A percentile compares a stretch with the other conserved stretches of the same genome.
These are phyloP conservation scores for Rhingia rostrata DNA, from an alignment of 2,888 invertebrate species.

Conservation along the genomic window DNA sequence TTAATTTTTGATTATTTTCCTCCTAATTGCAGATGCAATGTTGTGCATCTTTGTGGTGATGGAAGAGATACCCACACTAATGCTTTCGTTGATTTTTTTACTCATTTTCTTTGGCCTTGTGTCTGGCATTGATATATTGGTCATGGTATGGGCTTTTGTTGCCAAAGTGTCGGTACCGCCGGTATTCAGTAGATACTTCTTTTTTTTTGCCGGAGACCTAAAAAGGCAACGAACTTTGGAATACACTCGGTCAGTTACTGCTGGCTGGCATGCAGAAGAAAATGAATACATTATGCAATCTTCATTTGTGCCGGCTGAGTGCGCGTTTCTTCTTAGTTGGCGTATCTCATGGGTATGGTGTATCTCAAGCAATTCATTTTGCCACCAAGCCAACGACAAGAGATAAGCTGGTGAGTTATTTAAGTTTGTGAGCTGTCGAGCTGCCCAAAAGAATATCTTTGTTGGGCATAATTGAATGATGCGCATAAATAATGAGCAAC, in stretches of 20 bases:
- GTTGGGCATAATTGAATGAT: conserved; percentile 42
- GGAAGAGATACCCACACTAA: conserved; percentile 39
- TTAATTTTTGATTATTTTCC: conserved; percentile 47
- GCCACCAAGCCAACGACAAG: conserved; percentile 1
- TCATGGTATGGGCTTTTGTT: conserved; percentile 69
- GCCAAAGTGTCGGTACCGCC: conserved; percentile 47
- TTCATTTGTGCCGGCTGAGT: conserved; percentile 61
- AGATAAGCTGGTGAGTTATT: conserved; percentile 26
- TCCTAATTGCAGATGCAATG: conserved; percentile 67
- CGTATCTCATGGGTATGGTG: not conserved
- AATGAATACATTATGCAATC: conserved; percentile 65
- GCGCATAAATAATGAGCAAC: conserved; percentile 22
- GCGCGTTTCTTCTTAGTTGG: conserved; percentile 27
- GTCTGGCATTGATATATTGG: conserved; percentile 74
- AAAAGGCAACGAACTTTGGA: conserved; percentile 62
- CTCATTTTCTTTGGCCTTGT: conserved; percentile 34
- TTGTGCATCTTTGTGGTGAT: conserved; percentile 9
- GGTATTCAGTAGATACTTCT: not conserved
- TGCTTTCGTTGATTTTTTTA: conserved; percentile 48
- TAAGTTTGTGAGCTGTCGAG: conserved; percentile 1
- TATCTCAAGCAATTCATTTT: conserved; percentile 39
- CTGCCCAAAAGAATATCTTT: conserved; percentile 12
- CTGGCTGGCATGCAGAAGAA: conserved; percentile 35
- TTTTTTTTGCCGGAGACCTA: conserved; percentile 12
- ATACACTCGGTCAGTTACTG: conserved; percentile 34